A percentile compares a stretch with the other conserved stretches of the same genome.
Evolutionary conservation across 1,140 invertebrate genomes (phyloP).

Genomic region (Diabrotica undecimpunctata): DNA sequence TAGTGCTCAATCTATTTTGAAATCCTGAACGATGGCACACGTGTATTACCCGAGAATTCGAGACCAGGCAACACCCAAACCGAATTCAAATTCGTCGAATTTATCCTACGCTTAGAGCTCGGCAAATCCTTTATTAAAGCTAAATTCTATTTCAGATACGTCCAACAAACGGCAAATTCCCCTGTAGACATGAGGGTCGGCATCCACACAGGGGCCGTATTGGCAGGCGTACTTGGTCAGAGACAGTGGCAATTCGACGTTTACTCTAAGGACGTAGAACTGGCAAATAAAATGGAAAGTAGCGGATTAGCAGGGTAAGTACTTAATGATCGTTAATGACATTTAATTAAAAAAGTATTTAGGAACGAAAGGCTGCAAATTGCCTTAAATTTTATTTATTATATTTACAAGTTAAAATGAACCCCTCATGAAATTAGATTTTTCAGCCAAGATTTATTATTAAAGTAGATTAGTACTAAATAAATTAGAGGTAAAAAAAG

Average conservation of each 20-base stretch:
- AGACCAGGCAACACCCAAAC: too few species aligned
- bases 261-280: conserved; percentile 93
- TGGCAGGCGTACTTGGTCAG: conserved; percentile 94
- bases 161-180: conserved; percentile 91
- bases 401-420: too few species aligned
- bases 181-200: conserved; percentile 98
- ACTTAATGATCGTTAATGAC: neutral
- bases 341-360: too few species aligned
- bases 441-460: too few species aligned
- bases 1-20: too few species aligned
- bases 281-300: conserved; percentile 99
- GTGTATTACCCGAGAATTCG: too few species aligned
- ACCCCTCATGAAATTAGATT: too few species aligned
- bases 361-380: too few species aligned
- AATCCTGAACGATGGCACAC: too few species aligned
- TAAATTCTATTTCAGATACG: conserved; percentile 62
- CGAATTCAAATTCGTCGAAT: neutral
- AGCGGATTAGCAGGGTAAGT: conserved; percentile 90
- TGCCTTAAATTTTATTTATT: too few species aligned
- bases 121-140: conserved; percentile 1
- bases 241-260: conserved; percentile 99
- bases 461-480: too few species aligned
- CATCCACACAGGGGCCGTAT: conserved; percentile 92
- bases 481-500: too few species aligned
- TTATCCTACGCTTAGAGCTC: neutral